Evolutionary conservation across 2,888 invertebrate genomes (phyloP).

Genomic region (Limnephilus rhombicus): DNA sequence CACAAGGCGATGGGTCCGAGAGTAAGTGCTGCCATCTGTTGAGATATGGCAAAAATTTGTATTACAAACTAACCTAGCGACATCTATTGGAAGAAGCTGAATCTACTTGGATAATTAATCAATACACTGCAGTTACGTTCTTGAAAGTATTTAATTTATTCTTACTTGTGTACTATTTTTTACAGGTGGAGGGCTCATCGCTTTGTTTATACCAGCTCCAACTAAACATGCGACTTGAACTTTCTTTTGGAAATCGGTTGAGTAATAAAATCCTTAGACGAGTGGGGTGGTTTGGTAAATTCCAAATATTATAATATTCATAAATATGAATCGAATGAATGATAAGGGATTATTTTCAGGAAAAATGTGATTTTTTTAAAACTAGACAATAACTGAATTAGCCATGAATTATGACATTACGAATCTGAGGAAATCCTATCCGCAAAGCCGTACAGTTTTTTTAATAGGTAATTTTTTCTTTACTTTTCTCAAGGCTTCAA

Average conservation of each 20-base stretch:
- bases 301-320: no score
- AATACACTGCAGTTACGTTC: not conserved
- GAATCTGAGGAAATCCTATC: not conserved
- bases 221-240: slow-evolving; percentile 42
- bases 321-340: not conserved
- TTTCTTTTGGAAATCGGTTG: not conserved
- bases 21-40: no score
- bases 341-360: not conserved
- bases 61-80: no score
- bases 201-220: slow-evolving; percentile 51
- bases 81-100: no score
- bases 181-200: slow-evolving; percentile 53
- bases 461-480: no score
- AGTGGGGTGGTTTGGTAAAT: not conserved
- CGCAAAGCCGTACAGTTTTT: no score
- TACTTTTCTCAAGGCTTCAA: no score
- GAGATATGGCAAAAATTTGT: no score
- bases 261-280: not conserved
- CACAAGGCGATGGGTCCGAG: no score
- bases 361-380: not conserved
- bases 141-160: not conserved
- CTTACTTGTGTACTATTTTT: not conserved
- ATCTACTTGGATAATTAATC: no score
- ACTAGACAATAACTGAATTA: not conserved
- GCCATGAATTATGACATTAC: not conserved